A percentile compares a stretch with the other conserved stretches of the same genome.
These are phyloP conservation scores for Casuarius casuarius DNA, from an alignment of 2,113 vertebrate species.

Conservation along the genomic window DNA sequence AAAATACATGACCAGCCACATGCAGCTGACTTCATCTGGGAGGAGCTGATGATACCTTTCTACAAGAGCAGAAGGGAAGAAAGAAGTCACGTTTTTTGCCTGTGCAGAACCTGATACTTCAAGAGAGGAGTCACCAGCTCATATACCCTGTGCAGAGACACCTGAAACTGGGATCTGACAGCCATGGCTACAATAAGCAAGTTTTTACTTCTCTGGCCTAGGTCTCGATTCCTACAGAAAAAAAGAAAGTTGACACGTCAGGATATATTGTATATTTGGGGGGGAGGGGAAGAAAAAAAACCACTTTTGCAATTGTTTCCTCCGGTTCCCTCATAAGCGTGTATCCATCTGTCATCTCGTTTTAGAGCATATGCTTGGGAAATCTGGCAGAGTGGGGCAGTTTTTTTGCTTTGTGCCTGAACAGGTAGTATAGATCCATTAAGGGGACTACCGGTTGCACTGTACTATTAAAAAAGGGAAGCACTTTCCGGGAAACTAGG, in stretches of 20 bases:
- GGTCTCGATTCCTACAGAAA: not conserved
- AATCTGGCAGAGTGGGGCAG: fast-evolving
- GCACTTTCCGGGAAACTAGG: not conserved
- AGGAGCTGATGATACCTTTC: slow-evolving; percentile 8
- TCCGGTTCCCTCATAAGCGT: not conserved
- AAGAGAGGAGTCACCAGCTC: not conserved
- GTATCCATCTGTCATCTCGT: not conserved
- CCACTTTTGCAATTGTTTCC: not conserved
- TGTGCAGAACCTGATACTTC: not conserved
- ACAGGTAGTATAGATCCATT: not conserved
- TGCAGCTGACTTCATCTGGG: not conserved
- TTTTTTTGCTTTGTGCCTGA: not conserved
- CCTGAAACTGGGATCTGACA: not conserved
- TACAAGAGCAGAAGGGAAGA: not conserved
- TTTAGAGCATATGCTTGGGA: not conserved
- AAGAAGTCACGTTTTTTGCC: not conserved
- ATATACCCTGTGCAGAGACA: not conserved
- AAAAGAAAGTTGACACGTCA: not conserved
- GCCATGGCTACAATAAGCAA: fast-evolving
- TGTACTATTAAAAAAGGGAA: not conserved
- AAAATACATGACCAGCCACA: fast-evolving
- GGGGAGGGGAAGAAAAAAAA: not conserved
- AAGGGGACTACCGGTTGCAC: too few relatives aligned
- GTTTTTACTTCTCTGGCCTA: not conserved
- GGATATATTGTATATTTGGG: too few relatives aligned